Percentiles rank a stretch among this genome's conserved stretches.
These are phyloP conservation scores for Platynereis dumerilii DNA, from an alignment of 2,888 invertebrate species.

Conservation along the genomic window DNA sequence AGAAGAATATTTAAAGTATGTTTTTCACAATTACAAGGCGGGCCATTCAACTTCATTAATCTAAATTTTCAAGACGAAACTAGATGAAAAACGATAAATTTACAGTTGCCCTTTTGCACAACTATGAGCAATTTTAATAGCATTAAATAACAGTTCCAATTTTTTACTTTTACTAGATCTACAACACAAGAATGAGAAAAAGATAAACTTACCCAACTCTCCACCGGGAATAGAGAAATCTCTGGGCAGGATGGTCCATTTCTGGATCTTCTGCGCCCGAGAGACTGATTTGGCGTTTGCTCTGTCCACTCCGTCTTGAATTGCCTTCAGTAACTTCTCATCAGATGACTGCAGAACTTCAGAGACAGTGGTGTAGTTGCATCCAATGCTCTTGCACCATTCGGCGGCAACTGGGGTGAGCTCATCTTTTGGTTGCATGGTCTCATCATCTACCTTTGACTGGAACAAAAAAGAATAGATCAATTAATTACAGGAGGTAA, in stretches of 20 bases:
- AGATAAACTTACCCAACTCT: conserved; percentile 83
- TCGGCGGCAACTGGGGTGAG: conserved; percentile 72
- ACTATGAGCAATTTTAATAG: too few relatives aligned
- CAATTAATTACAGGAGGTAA: too few relatives aligned
- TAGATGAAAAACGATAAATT: too few relatives aligned
- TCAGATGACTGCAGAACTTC: conserved; percentile 64
- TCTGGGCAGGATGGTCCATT: conserved; percentile 80
- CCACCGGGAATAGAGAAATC: conserved; percentile 88
- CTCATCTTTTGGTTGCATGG: conserved; percentile 76
- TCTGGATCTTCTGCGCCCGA: conserved; percentile 87
- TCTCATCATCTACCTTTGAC: conserved; percentile 71
- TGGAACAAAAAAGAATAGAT: too few relatives aligned
- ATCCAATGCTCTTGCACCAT: conserved; percentile 66
- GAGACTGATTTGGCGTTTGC: conserved; percentile 83
- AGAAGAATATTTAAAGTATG: too few relatives aligned
- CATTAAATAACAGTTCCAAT: too few relatives aligned
- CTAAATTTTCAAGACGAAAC: too few relatives aligned
- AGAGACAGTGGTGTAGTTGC: conserved; percentile 72
- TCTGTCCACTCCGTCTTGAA: conserved; percentile 73
- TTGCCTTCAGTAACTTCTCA: conserved; percentile 71
- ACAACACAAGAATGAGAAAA: too few relatives aligned
- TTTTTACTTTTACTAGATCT: too few relatives aligned
- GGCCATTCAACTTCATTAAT: too few relatives aligned
- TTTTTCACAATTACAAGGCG: too few relatives aligned
- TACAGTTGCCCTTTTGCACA: too few relatives aligned